phyloP scores from a whole-genome alignment of 2,888 invertebrate species.

The Morpho deidamia region DNA sequence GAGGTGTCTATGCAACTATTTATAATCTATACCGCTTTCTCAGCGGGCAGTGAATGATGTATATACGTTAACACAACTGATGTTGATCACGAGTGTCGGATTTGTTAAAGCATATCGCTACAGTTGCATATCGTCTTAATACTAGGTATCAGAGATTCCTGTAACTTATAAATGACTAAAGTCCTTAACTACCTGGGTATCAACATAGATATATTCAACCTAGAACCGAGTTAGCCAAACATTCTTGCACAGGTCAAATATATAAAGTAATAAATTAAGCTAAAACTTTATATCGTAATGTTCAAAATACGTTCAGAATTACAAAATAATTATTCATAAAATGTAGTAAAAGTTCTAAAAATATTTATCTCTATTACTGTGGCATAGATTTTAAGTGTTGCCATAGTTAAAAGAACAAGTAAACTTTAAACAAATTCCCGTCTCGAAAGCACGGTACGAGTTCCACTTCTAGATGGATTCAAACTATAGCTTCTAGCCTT shows the following conservation, averaged over 20 bases:
- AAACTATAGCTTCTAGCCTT: too few species aligned
- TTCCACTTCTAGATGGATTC: too few species aligned
- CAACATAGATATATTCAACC: neutral
- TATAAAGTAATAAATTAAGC: too few species aligned
- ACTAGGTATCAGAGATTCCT: conserved; percentile 4
- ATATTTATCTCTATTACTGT: too few species aligned
- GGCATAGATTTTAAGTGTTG: too few species aligned
- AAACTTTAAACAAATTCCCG: too few species aligned
- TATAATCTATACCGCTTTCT: conserved; percentile 3
- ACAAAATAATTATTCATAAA: too few species aligned
- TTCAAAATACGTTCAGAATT: too few species aligned
- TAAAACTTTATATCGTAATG: too few species aligned
- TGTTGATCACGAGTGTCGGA: neutral
- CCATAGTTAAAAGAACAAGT: too few species aligned
- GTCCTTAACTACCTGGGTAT: neutral
- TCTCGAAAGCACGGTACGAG: too few species aligned
- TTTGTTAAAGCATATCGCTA: conserved; percentile 17
- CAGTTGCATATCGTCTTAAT: conserved; percentile 18
- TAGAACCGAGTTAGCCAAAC: conserved; percentile 6
- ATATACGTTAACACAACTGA: neutral
- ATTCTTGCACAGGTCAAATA: conserved; percentile 5
- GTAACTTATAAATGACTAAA: neutral
- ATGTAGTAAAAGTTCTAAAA: too few species aligned
- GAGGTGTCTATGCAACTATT: conserved; percentile 11
- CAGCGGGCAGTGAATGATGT: conserved; percentile 5